Evolutionary conservation across 2,888 invertebrate genomes (phyloP).

Genomic region (Deroplatys truncata): DNA sequence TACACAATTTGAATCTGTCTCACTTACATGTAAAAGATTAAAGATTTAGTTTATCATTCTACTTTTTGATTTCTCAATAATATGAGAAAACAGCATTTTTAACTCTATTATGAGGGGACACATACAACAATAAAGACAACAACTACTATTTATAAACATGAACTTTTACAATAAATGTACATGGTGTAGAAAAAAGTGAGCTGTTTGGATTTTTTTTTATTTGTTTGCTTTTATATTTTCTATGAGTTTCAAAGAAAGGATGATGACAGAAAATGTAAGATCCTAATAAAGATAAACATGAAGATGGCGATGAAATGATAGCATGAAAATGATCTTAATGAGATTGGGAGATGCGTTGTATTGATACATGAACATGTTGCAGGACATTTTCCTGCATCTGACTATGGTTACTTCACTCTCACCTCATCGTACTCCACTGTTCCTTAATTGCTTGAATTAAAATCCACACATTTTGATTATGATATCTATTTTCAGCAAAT

Average conservation of each 20-base stretch:
- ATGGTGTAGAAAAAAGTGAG: slow-evolving; percentile 28
- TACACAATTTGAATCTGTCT: neutral
- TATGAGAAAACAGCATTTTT: neutral
- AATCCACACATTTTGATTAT: neutral
- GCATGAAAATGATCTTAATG: neutral
- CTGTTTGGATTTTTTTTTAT: slow-evolving; percentile 1
- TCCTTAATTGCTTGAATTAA: neutral
- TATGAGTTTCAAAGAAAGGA: neutral
- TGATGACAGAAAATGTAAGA: neutral
- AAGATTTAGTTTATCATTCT: neutral
- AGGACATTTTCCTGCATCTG: neutral
- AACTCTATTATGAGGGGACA: neutral
- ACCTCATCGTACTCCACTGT: neutral
- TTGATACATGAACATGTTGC: neutral
- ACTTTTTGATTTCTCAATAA: neutral
- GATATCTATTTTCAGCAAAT: neutral
- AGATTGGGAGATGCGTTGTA: neutral
- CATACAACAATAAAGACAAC: neutral
- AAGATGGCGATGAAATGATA: neutral
- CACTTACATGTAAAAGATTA: neutral
- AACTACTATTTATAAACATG: slow-evolving; percentile 10
- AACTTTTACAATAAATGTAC: slow-evolving; percentile 24
- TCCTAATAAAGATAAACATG: slow-evolving; percentile 1
- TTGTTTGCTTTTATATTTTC: neutral
- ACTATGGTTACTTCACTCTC: neutral